phyloP scores from a whole-genome alignment of 2,113 vertebrate genomes.

The Cyphotilapia sp. region DNA sequence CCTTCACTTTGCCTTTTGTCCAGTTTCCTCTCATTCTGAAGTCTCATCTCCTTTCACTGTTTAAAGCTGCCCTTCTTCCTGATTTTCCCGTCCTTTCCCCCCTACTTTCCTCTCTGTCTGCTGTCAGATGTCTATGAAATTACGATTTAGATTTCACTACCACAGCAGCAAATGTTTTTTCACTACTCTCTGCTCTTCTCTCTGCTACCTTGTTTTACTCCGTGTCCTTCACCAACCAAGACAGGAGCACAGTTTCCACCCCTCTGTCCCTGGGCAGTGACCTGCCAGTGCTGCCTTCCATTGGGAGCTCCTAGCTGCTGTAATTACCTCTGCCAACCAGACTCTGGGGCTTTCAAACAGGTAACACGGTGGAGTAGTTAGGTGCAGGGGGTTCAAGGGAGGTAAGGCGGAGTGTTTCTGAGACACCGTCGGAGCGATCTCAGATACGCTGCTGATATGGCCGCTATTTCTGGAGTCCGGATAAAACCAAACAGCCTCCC shows the following conservation, averaged over 20 bases:
- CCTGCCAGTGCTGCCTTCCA: constrained; percentile 51
- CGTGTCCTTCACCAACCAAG: constrained; percentile 5
- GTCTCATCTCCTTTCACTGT: not conserved
- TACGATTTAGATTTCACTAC: constrained; percentile 2
- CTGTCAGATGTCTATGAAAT: constrained; percentile 9
- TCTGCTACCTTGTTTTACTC: constrained; percentile 4
- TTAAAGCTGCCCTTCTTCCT: not conserved
- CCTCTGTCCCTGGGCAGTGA: constrained; percentile 50
- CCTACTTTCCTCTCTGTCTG: not conserved
- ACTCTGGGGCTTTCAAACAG: constrained; percentile 63
- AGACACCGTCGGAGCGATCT: constrained; percentile 33
- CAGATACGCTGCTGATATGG: constrained; percentile 40
- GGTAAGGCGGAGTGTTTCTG: constrained; percentile 24
- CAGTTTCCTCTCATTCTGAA: constrained; percentile 10
- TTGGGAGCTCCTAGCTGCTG: constrained; percentile 53
- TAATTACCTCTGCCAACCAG: constrained; percentile 73
- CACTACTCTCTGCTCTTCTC: not conserved
- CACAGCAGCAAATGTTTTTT: not conserved
- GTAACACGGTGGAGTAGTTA: constrained; percentile 59
- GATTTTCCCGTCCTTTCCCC: not conserved
- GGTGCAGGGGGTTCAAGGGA: constrained; percentile 19
- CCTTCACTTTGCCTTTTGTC: constrained; percentile 36
- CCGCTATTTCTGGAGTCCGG: constrained; percentile 16
- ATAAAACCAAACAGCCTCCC: constrained; percentile 1
- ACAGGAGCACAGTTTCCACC: constrained; percentile 44